A percentile compares a stretch with the other conserved stretches of the same genome.
Evolutionary conservation across 2,888 invertebrate genomes (phyloP).

Genomic region (Acanthosepion pharaonis): DNA sequence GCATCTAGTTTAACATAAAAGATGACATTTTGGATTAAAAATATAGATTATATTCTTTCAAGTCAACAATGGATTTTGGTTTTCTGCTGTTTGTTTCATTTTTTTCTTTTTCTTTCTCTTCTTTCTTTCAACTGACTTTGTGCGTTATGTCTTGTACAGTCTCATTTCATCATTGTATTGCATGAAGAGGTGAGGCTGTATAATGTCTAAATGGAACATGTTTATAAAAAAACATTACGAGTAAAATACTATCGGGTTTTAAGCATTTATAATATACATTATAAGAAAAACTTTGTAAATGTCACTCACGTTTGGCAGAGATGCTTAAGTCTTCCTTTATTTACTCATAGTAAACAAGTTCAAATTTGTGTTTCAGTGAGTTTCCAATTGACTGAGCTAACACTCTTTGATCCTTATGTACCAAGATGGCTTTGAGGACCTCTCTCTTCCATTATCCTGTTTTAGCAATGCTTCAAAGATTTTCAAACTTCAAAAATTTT

Average conservation of each 20-base stretch:
- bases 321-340: too few relatives aligned
- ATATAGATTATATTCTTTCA: neutral
- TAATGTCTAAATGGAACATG: neutral
- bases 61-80: neutral
- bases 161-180: neutral
- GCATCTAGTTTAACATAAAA: neutral
- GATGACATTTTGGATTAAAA: neutral
- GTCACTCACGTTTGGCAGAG: too few relatives aligned
- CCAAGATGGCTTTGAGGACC: too few relatives aligned
- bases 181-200: conserved; percentile 20
- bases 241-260: neutral
- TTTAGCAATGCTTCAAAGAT: too few relatives aligned
- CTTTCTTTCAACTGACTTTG: neutral
- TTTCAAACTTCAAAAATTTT: too few relatives aligned
- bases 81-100: neutral
- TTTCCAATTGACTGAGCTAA: too few relatives aligned
- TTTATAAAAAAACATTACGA: neutral
- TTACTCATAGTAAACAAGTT: too few relatives aligned
- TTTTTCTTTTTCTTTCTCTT: neutral
- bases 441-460: too few relatives aligned
- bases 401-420: too few relatives aligned
- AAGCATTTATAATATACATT: neutral
- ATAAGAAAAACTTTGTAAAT: too few relatives aligned
- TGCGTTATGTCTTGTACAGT: neutral
- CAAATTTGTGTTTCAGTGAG: too few relatives aligned